Evolutionary conservation across 1,140 invertebrate genomes (phyloP), one percentile per base, ranked within the genome.

Genomic region (Zaprionus taronus): DNA sequence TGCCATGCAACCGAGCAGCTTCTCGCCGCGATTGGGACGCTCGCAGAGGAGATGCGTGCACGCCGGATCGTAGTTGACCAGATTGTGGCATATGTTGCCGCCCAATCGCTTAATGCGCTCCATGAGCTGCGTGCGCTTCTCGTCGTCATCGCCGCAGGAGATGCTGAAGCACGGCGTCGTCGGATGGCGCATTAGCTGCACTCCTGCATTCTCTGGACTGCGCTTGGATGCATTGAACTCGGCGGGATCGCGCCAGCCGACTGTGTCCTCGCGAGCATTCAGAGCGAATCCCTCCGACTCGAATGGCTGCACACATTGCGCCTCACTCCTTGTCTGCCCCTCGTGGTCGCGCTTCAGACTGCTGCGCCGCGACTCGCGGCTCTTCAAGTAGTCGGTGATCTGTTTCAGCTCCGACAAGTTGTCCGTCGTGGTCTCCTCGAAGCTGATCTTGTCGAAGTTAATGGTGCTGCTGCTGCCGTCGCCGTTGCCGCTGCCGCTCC

Each of bases 21-120:
- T 98, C 94, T 98, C 97, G 91, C 97, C 98, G 75, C 97, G 95
- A 15, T 95, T 94, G 0, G 96, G 95, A 71, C 94, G 95, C 22
- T 95, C 93, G 70, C 96, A 96, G 26, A 99, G 92, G 9, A 98
- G 92, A 93, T 99, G 97, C 1, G 97, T 98, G 53, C 95, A 95
- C 1, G 91, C 91, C 0, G 93, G 83, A 91, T 98, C 97, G 81
- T 96, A 96, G 78, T 94, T 94, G 1, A 93, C 83, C 17, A 91
- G 47, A 56, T 81, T 79, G 28, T 84, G 71, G 57, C 83, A 81
- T 24, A 92, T 36, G 15, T 93, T 93, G 1, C 96, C 97, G 47
- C 96, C 97, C 4, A 98, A 92, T 14, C 93, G 83, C 34, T 89
- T 84, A 34, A 97, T 95, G 11, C 81, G 77, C 3, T 73, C 74